phyloP scores from a whole-genome alignment of 2,888 invertebrate genomes.

The Hemaris fuciformis region DNA sequence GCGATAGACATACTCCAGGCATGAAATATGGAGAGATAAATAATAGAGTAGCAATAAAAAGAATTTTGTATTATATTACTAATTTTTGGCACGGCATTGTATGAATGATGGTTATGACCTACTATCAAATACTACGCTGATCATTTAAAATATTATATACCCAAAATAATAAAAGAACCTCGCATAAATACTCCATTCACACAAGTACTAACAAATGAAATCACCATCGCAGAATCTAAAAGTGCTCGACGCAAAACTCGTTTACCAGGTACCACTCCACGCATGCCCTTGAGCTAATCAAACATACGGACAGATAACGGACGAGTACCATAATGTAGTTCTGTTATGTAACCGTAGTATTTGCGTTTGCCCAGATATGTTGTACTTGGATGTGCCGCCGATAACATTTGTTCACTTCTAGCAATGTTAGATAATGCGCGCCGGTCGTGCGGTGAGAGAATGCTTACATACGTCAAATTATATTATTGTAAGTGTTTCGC shows the following conservation, averaged over 20 bases:
- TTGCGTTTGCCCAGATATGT: slow-evolving; percentile 3
- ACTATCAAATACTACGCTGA: too few relatives aligned
- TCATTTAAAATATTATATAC: too few relatives aligned
- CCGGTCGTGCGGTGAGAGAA: not conserved
- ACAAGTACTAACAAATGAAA: not conserved
- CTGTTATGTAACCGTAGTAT: slow-evolving; percentile 5
- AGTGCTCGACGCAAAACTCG: not conserved
- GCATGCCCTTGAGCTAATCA: slow-evolving; percentile 3
- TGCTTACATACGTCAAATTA: not conserved
- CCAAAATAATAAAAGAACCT: too few relatives aligned
- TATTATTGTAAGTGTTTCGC: too few relatives aligned
- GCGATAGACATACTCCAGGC: too few relatives aligned
- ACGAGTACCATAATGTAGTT: not conserved
- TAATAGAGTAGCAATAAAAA: too few relatives aligned
- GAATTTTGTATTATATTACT: too few relatives aligned
- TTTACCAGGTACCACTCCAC: not conserved
- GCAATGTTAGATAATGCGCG: not conserved
- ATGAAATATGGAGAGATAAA: too few relatives aligned
- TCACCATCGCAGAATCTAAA: slow-evolving; percentile 1
- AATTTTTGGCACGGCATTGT: too few relatives aligned
- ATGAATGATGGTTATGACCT: too few relatives aligned
- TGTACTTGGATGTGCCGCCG: not conserved
- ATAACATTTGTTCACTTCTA: not conserved
- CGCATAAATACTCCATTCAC: not conserved
- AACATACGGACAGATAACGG: slow-evolving; percentile 8